Conservation (phyloP, 1,140 invertebrate genomes). For the Drosophila kanapiae region DNA sequence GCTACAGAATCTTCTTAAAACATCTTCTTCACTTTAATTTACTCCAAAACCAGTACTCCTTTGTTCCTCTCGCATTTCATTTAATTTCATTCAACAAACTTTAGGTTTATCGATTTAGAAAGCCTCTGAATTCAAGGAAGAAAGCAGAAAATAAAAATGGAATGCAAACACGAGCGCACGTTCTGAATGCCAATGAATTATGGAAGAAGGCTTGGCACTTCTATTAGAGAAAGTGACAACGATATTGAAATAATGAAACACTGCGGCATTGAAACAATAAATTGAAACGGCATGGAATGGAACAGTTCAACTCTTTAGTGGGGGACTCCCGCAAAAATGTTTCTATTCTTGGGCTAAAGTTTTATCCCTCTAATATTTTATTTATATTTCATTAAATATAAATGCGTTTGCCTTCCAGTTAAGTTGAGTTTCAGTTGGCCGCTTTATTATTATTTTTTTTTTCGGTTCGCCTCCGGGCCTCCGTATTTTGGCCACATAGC, state of each 20-base stretch:
- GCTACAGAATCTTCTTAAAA: neutral
- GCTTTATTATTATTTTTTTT: slow-evolving; percentile 25
- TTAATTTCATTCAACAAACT: neutral
- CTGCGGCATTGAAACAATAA: slow-evolving; percentile 5
- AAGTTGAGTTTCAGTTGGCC: slow-evolving; percentile 30
- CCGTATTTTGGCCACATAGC: slow-evolving; percentile 5
- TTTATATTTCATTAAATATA: slow-evolving; percentile 78
- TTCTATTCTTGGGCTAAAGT: slow-evolving; percentile 42
- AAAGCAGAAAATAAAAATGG: neutral
- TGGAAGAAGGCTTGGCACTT: slow-evolving; percentile 12
- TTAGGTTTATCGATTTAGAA: neutral
- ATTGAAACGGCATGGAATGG: neutral
- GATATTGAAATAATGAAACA: slow-evolving; percentile 5
- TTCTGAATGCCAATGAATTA: slow-evolving; percentile 7
- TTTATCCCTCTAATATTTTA: slow-evolving; percentile 53
- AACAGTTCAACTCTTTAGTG: slow-evolving; percentile 2
- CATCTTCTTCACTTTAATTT: too few relatives aligned
- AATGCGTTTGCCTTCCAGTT: slow-evolving; percentile 63
- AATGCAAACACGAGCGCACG: slow-evolving; percentile 14
- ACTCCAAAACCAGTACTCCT: neutral
- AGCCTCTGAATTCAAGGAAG: neutral
- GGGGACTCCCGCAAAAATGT: neutral
- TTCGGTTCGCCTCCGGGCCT: slow-evolving; percentile 5
- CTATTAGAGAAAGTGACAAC: slow-evolving; percentile 35
- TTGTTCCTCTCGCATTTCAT: neutral